Conservation (phyloP, 1,140 invertebrate species). For the Musca domestica region DNA sequence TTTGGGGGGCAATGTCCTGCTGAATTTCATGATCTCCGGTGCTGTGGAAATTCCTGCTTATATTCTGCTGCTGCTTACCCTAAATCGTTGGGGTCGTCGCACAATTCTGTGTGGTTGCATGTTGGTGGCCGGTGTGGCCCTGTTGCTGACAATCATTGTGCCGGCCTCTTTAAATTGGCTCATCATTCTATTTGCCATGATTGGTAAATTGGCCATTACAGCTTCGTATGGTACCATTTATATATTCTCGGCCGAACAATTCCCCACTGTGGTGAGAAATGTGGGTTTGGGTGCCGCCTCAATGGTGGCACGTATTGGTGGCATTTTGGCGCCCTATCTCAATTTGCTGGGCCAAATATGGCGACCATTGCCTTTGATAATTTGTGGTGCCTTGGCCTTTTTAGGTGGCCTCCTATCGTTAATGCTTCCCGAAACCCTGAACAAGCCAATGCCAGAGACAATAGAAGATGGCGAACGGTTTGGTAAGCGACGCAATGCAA, state of each 20-base stretch:
- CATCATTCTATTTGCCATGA: conserved; percentile 71
- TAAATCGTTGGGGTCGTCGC: conserved; percentile 72
- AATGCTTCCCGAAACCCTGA: conserved; percentile 73
- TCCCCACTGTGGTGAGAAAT: conserved; percentile 80
- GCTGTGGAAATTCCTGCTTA: conserved; percentile 77
- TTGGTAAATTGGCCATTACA: conserved; percentile 80
- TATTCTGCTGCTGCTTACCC: conserved; percentile 65
- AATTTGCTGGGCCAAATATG: conserved; percentile 68
- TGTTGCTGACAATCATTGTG: conserved; percentile 63
- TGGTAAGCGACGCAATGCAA: conserved; percentile 53
- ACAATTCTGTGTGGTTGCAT: conserved; percentile 68
- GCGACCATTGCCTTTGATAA: conserved; percentile 69
- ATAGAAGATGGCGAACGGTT: conserved; percentile 72
- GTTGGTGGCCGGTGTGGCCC: conserved; percentile 65
- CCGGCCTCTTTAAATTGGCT: conserved; percentile 62
- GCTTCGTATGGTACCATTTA: conserved; percentile 78
- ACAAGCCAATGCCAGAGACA: conserved; percentile 72
- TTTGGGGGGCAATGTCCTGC: conserved; percentile 70
- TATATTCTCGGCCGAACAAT: conserved; percentile 79
- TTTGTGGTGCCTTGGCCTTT: conserved; percentile 68
- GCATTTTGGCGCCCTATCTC: conserved; percentile 73
- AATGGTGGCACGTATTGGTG: conserved; percentile 73
- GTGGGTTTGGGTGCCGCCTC: conserved; percentile 75
- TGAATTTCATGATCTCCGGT: conserved; percentile 76
- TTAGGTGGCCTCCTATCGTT: conserved; percentile 67